Evolutionary conservation across 2,797 vertebrate species (phyloP).

Genomic region (Lepus oiostolus): DNA sequence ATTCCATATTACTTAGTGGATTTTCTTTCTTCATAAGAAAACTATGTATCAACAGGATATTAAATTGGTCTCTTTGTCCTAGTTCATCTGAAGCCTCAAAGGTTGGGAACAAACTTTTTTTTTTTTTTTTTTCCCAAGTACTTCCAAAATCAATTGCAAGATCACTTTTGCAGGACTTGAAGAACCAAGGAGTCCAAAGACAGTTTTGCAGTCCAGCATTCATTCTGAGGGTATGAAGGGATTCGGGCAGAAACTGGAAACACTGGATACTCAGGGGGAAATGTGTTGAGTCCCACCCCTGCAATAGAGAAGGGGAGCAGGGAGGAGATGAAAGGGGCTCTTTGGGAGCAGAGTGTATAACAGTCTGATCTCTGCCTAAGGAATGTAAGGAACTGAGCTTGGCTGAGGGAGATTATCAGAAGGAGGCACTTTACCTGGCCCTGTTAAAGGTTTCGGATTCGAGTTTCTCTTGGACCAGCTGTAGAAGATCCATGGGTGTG

Average conservation of each 20-base stretch:
- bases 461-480: background rate
- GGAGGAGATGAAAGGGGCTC: background rate
- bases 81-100: background rate
- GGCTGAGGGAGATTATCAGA: background rate
- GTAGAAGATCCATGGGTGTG: background rate
- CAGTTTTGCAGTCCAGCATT: background rate
- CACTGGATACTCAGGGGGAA: background rate
- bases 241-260: background rate
- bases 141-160: background rate
- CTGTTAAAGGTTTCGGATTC: background rate
- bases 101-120: background rate
- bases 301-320: background rate
- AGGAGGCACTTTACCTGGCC: background rate
- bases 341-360: background rate
- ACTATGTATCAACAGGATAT: background rate
- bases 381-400: background rate
- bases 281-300: background rate
- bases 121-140: background rate
- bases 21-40: slow-evolving; percentile 17
- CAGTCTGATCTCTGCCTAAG: background rate
- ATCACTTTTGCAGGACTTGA: background rate
- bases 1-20: background rate
- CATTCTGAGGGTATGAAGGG: background rate
- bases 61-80: background rate
- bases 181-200: background rate